Evolutionary conservation across 2,888 invertebrate genomes (phyloP).

Genomic region (Koerneria pararmatus): DNA sequence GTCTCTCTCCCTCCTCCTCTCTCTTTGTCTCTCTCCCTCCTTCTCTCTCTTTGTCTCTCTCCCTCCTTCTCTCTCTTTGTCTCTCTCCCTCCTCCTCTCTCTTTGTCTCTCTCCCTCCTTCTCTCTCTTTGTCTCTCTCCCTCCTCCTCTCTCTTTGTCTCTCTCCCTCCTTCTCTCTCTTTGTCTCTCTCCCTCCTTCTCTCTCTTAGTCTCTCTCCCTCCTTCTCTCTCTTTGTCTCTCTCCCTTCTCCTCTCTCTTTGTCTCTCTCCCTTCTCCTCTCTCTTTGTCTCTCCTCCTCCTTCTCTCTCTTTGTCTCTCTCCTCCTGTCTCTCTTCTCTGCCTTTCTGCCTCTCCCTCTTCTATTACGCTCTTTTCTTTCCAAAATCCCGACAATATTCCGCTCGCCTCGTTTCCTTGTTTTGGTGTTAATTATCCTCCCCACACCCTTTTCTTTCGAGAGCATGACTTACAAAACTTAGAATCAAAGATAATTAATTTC

Average conservation of each 20-base stretch:
- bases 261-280: background rate
- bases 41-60: slow-evolving; percentile 17
- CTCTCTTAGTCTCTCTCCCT: background rate
- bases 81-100: slow-evolving; percentile 62
- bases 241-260: background rate
- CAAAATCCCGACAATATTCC: background rate
- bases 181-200: background rate
- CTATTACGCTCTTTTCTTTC: background rate
- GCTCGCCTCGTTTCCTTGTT: background rate
- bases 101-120: slow-evolving; percentile 35
- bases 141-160: slow-evolving; percentile 24
- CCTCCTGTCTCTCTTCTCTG: background rate
- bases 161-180: background rate
- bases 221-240: background rate
- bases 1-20: background rate
- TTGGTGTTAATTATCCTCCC: background rate
- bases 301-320: slow-evolving; percentile 1
- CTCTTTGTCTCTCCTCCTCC: slow-evolving; percentile 1
- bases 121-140: slow-evolving; percentile 33
- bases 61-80: slow-evolving; percentile 71
- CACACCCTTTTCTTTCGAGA: no score
- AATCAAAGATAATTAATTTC: no score
- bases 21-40: background rate
- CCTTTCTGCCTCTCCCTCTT: slow-evolving; percentile 1
- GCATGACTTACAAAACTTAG: no score